phyloP scores from a whole-genome alignment of 92 coral and sea anemone genomes.

The Epizoanthus ramosus region DNA sequence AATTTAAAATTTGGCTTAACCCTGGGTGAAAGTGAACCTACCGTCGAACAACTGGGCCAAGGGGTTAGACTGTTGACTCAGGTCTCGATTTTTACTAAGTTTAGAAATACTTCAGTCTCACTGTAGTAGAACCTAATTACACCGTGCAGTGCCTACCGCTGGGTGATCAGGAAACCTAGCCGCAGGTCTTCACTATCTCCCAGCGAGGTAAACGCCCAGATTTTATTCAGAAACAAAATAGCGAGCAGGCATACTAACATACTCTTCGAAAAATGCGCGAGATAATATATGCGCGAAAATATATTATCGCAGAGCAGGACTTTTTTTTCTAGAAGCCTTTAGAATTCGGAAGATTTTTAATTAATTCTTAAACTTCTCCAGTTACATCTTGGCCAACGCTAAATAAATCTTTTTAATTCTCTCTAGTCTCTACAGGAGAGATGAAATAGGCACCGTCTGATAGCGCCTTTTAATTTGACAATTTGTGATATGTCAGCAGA shows the following conservation, averaged over 20 bases:
- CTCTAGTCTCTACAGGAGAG: constrained; percentile 40
- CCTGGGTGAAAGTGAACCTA: too few relatives aligned
- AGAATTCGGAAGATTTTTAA: constrained; percentile 23
- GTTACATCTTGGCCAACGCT: constrained; percentile 35
- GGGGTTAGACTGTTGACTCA: constrained; percentile 5
- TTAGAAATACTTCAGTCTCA: constrained; percentile 19
- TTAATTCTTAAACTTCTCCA: constrained; percentile 36
- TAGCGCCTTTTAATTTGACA: constrained; percentile 40
- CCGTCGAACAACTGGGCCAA: too few relatives aligned
- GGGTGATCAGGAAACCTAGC: constrained; percentile 5
- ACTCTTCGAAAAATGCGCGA: neutral
- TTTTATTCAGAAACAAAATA: constrained; percentile 11
- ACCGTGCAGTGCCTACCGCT: constrained; percentile 10
- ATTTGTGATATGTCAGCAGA: constrained; percentile 42
- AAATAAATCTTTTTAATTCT: constrained; percentile 41
- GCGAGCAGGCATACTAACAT: neutral
- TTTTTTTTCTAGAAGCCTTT: constrained; percentile 1
- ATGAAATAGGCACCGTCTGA: constrained; percentile 38
- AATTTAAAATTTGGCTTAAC: too few relatives aligned
- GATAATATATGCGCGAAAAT: neutral
- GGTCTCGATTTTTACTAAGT: constrained; percentile 19
- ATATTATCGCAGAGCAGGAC: neutral
- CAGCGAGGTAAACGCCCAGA: constrained; percentile 32
- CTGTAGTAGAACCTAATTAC: constrained; percentile 23
- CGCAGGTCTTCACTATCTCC: constrained; percentile 27